Evolutionary conservation across 2,797 vertebrate genomes (phyloP).

Genomic region (Rhynchonycteris naso): DNA sequence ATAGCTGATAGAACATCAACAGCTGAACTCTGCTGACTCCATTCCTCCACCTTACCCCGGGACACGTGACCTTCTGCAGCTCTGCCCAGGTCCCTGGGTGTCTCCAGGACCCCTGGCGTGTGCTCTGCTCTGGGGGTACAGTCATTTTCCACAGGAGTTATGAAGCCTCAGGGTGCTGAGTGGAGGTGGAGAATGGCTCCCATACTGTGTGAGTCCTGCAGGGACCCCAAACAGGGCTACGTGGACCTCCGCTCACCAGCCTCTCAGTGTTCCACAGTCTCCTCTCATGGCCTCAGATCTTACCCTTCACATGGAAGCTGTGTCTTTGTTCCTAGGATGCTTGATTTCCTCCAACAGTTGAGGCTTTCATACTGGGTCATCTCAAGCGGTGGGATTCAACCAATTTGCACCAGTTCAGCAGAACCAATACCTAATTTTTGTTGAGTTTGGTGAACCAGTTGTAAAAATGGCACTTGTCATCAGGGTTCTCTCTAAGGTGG

Average conservation of each 20-base stretch:
- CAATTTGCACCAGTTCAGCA: no score
- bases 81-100: neutral
- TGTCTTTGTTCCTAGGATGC: neutral
- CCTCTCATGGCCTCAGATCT: neutral
- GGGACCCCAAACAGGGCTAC: neutral
- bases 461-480: no score
- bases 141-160: fast-evolving
- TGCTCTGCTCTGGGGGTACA: neutral
- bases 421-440: no score
- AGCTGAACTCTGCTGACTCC: neutral
- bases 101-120: fast-evolving
- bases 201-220: neutral
- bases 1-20: neutral
- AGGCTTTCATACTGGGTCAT: neutral
- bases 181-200: neutral
- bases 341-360: neutral
- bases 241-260: fast-evolving
- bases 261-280: neutral
- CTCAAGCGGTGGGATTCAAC: no score
- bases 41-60: neutral
- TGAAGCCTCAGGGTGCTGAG: neutral
- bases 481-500: no score
- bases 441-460: no score
- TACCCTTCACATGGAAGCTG: neutral
- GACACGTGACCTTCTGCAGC: neutral